phyloP scores from a whole-genome alignment of 2,113 vertebrate genomes.

The Ictidomys tridecemlineatus region DNA sequence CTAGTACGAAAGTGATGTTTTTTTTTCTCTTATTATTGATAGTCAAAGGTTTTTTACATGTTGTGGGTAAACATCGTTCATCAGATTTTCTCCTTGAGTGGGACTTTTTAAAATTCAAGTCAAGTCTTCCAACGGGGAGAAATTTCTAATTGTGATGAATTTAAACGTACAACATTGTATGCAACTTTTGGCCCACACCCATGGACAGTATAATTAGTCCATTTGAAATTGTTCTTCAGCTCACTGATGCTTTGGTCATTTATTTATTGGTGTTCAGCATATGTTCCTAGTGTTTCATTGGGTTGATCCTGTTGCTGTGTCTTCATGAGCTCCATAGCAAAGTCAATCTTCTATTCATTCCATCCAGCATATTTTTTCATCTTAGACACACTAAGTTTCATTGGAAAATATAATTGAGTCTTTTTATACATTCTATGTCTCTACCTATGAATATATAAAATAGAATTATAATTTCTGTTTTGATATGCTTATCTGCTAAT shows the following conservation, averaged over 20 bases:
- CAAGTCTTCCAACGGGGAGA: background rate
- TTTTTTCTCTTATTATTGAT: background rate
- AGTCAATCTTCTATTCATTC: conserved; percentile 43
- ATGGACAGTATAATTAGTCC: background rate
- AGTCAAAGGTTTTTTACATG: background rate
- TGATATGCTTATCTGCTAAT: background rate
- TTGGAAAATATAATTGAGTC: background rate
- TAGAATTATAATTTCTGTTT: background rate
- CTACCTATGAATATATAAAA: background rate
- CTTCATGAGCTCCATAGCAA: background rate
- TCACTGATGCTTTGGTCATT: background rate
- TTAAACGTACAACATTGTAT: background rate
- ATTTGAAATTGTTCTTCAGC: background rate
- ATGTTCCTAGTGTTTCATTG: background rate
- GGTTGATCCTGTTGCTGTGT: background rate
- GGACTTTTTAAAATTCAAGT: no score
- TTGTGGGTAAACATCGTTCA: background rate
- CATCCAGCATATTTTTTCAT: conserved; percentile 8
- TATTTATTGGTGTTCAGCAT: background rate
- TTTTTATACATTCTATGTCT: background rate
- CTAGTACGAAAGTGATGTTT: no score
- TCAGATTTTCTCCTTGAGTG: background rate
- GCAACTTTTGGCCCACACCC: background rate
- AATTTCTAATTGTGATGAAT: background rate
- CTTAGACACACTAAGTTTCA: background rate